Conservation (phyloP, 2,113 vertebrate species). For the Hypanus sabinus region DNA sequence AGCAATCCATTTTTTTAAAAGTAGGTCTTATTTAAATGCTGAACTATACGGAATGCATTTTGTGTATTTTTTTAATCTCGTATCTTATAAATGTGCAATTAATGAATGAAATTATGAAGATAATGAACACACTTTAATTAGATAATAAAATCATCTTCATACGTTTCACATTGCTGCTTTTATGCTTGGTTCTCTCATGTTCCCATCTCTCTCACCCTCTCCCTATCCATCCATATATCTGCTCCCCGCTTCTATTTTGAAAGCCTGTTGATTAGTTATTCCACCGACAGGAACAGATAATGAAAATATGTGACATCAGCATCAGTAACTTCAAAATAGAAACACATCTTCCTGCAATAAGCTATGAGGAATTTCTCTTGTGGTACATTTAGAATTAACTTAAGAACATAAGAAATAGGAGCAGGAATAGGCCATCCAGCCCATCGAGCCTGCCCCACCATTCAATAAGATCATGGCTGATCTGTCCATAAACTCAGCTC, state of each 20-base stretch:
- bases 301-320: background rate
- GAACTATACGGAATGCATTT: background rate
- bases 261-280: background rate
- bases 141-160: background rate
- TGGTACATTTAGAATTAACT: background rate
- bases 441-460: too few relatives aligned
- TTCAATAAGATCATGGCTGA: too few relatives aligned
- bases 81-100: background rate
- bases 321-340: background rate
- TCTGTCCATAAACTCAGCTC: too few relatives aligned
- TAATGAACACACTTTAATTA: constrained; percentile 9
- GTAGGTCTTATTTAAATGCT: background rate
- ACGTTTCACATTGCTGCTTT: background rate
- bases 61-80: background rate
- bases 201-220: background rate
- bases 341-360: background rate
- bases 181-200: background rate
- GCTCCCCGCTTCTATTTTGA: background rate
- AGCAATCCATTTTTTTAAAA: background rate
- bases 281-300: background rate
- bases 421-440: too few relatives aligned
- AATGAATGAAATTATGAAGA: background rate
- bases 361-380: background rate
- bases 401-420: too few relatives aligned
- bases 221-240: background rate